Evolutionary conservation across 1,140 invertebrate genomes (phyloP), one percentile per base, ranked within the genome.

Genomic region (Formica exsecta): DNA sequence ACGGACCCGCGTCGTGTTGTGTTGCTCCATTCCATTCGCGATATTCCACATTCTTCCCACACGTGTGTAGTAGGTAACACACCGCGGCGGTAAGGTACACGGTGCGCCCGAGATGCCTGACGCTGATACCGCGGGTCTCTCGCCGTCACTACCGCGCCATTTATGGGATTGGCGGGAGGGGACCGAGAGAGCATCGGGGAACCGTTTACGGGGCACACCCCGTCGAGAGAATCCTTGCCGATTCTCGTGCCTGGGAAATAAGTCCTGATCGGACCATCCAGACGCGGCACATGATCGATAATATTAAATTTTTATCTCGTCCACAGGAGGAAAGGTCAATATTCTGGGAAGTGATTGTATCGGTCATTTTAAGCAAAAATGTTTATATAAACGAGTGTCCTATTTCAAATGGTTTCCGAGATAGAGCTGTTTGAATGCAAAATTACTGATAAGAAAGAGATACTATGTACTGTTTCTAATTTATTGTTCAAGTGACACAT

Each of bases 21-120:
- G 91, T 94, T 94, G 92, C 94, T 90, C 93, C 93, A 94, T 94
- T 94, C 92, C 93, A 92, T 93, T 91, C 91, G 91, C 92, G 92
- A 94, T 94, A 94, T 94, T 94, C 93, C 93, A 94, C 94, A 94
- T 94, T 94, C 93, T 94, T 94, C 93, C 94, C 94, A 94, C 93
- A 94, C 93, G 93, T 93, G 93, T 93, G 92, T 48, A 91, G 91
- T 16, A 51, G 48, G 48, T 19, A 92, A 90, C 91, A 93, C 91
- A 93, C 11, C 44, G 44, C 9, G 41, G 89, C 91, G 91, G 89
- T 92, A 92, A 3, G 91, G 90, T 87, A 91, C 90, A 92, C 90
- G 79, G 86, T 80, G 87, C 88, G 87, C 88, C 86, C 92, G 87
- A 93, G 93, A 94, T 94, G 92, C 91, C 90, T 93, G 91, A 90